Percentiles rank a stretch among this genome's conserved stretches.
These are phyloP conservation scores for Malthinus flaveolus DNA, from an alignment of 2,888 invertebrate species.

Conservation along the genomic window DNA sequence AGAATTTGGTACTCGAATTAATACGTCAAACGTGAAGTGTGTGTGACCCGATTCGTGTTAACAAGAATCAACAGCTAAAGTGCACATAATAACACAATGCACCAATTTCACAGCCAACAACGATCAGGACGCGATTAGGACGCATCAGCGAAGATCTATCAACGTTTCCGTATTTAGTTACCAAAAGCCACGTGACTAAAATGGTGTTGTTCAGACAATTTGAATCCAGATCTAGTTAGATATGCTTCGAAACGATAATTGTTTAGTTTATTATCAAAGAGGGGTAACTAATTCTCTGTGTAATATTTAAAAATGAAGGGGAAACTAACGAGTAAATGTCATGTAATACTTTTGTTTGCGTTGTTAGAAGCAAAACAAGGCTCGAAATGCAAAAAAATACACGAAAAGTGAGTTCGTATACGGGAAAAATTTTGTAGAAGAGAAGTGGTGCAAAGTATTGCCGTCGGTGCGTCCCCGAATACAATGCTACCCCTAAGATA, in stretches of 20 bases:
- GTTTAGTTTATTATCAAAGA: constrained; percentile 13
- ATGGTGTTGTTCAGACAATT: constrained; percentile 31
- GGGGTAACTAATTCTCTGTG: constrained; percentile 18
- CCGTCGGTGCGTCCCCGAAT: too few relatives aligned
- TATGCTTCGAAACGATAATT: constrained; percentile 20
- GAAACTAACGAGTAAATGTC: not conserved
- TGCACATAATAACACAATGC: constrained; percentile 22
- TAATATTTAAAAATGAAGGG: constrained; percentile 4
- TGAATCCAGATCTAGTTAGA: constrained; percentile 28
- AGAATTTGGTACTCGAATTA: not conserved
- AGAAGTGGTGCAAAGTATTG: too few relatives aligned
- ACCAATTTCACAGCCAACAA: constrained; percentile 33
- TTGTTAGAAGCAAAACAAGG: not conserved
- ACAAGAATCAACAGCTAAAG: constrained; percentile 25
- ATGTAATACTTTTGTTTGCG: constrained; percentile 19
- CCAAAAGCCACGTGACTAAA: constrained; percentile 31
- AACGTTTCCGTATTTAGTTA: constrained; percentile 37
- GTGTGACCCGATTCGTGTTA: constrained; percentile 25
- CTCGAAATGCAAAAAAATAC: too few relatives aligned
- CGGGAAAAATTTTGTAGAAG: too few relatives aligned
- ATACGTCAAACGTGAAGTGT: constrained; percentile 20
- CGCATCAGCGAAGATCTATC: constrained; percentile 33
- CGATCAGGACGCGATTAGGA: constrained; percentile 31
- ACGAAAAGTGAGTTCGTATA: too few relatives aligned
- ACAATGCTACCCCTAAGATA: too few relatives aligned